Base-by-base conservation (phyloP, 2,113 vertebrate genomes). In the Nothocercus nigrocapillus region DNA sequence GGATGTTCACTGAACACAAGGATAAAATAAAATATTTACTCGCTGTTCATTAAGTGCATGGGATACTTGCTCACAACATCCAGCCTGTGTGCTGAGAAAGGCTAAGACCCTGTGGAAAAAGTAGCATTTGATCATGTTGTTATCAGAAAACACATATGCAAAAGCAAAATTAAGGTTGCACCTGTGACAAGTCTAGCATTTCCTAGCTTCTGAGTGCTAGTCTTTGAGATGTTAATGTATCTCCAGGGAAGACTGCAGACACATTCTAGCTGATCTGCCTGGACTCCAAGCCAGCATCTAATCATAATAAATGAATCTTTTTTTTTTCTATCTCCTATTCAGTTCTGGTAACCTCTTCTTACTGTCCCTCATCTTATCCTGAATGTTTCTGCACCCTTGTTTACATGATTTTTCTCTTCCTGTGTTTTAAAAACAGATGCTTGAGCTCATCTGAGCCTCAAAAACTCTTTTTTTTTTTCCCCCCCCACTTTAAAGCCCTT, bases 141-240 rank as follows among this genome's bases (percentile, higher is more conserved):
- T 28, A 1, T 45, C 70, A 20, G 38, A 22, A 64, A 81, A 51
- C 1, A 1, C 9, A 5, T 9, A 5, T 6, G 7, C 5, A 1
- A 30, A 42, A 56, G 16, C 19, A 73, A 82, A 85, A 47, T 28
- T 8, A 21, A 34, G 27, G 5, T 70, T 19, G 56, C 5, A 63
- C 0, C 0, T 12, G 3, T 36, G 40, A 24, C 4, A 3, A 0
- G 4, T 32, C 59, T 66, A 51, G 18, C 3, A 0, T 63, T 84
- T n/a, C 11, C 13, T 45, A 10, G 32, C 34, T 51, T 56, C 61
- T 5, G 51, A 5, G 17, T 5, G 9, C 44, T 51, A 0, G 5
- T 32, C 72, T 74, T 22, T 47, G 56, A 38, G 24, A 0, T 3
- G 5, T 8, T 9, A 5, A 7, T 0, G 20, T 20, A 2, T 12